Conservation (phyloP, 2,888 invertebrate genomes). For the Callinectes sapidus region DNA sequence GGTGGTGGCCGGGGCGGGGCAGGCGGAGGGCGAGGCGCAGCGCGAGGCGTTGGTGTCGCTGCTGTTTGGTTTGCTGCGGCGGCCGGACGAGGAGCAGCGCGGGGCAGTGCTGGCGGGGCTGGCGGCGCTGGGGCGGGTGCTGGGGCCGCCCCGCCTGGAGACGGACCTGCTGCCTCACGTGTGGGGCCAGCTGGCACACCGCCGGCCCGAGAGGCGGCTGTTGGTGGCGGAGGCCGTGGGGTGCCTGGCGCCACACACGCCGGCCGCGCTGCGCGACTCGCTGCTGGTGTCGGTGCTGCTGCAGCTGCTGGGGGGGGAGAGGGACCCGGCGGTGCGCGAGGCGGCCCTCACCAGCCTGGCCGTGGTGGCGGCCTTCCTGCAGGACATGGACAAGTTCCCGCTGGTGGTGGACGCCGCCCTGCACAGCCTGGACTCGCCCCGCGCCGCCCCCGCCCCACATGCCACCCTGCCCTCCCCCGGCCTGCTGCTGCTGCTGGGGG, state of each 20-base stretch:
- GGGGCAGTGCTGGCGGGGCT: constrained; percentile 79
- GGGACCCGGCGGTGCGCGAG: constrained; percentile 80
- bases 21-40: constrained; percentile 80
- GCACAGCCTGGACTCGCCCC: constrained; percentile 39
- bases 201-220: constrained; percentile 82
- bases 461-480: background rate
- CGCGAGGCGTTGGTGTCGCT: constrained; percentile 82
- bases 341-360: constrained; percentile 82
- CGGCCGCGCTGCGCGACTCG: constrained; percentile 81
- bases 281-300: constrained; percentile 84
- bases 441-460: constrained; percentile 71
- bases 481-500: background rate
- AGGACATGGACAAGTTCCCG: constrained; percentile 82
- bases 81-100: constrained; percentile 83
- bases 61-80: constrained; percentile 84
- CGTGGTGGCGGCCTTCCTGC: constrained; percentile 81
- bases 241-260: constrained; percentile 81
- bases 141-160: constrained; percentile 78
- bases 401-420: constrained; percentile 51
- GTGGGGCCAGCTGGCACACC: constrained; percentile 85
- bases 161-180: constrained; percentile 83
- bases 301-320: constrained; percentile 83
- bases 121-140: constrained; percentile 63
- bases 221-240: constrained; percentile 84
- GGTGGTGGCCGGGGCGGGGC: constrained; percentile 80